Base-by-base conservation (phyloP, 2,888 invertebrate genomes). In the Drymonia ruficornis region DNA sequence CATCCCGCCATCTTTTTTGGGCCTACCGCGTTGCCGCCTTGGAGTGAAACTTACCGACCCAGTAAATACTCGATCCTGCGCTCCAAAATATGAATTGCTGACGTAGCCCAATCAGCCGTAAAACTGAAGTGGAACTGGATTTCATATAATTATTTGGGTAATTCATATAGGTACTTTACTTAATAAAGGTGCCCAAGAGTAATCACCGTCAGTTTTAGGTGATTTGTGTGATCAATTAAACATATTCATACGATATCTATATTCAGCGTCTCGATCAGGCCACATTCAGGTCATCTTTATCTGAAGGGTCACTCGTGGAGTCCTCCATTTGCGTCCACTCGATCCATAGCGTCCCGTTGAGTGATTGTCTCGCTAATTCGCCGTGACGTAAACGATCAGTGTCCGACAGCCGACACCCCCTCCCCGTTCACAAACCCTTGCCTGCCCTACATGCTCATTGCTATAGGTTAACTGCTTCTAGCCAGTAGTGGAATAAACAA, bases 351-450 rank as follows among this genome's bases (percentile, higher is more conserved):
- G 83, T 81, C 83, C 77, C 77, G 68, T 78, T 83, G 87, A 89
- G 80, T 83, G 87, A 91, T 91, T 89, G 85, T 86, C 78, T 78
- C 81, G 78, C 83, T 88, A 87, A 89, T 88, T 82, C 72, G 69
- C 70, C 70, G 74, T 77, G 80, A 81, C 80, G 70, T 72, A 70
- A 70, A 73, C 78, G 74, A 76, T 78, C 74, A 70, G 65, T 70
- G 65, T 56, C 66, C 63, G 64, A 55, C 62, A 65, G 65, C 62
- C 59, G 56, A 55, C 65, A 48, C 60, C 66, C 59, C 51, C 46
- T 43, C 50, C 53, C 50, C 45, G 47, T 42, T 46, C 28, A 47
- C 34, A 54, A 55, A 53, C 40, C 28, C 59, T 59, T 48, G 58
- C 57, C 62, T 65, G 65, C 59, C 59, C 53, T 59, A 59, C 56